Evolutionary conservation across 2,797 vertebrate species (phyloP), one percentile per base, ranked within the genome.

Genomic region (Acanthis flammea): DNA sequence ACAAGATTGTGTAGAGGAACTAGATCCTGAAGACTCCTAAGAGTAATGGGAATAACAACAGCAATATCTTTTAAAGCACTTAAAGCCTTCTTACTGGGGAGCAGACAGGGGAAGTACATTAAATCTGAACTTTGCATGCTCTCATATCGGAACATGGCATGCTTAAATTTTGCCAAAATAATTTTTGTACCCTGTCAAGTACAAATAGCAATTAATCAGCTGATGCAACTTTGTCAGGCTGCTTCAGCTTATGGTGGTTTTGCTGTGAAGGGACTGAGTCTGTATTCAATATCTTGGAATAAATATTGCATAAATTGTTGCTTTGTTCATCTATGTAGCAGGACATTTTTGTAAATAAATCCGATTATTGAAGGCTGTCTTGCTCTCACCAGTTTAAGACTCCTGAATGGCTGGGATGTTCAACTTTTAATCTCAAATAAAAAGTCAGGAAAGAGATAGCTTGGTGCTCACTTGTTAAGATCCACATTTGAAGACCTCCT

Each of bases 61-160:
- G 9, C 23, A 86, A n/a, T 72, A 35, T 14, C 18, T 61, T 77
- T 66, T 15, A 31, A 86, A 70, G 14, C 4, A 54, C 76, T 53
- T 90, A 63, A 17, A 73, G 7, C 22, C 68, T 85, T 48, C 10
- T 74, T 55, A n/a, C 10, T 55, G 13, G 11, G 16, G 12, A 18
- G 6, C 4, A 9, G 7, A 4, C 3, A 3, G 4, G 1, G 18
- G 6, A 14, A 14, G 4, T 58, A n/a, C 9, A 1, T 30, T 63
- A 25, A 74, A 72, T 72, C 19, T 54, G 31, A 53, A 78, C 5
- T 72, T 86, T 37, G 47, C 12, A 24, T 55, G 8, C 14, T 82
- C 23, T 79, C 17, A 23, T 80, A 14, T 15, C 37, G 15, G 50
- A 79, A 58, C 24, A 42, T 24, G 25, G 19, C 24, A 24, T 19